Base-by-base conservation (phyloP, 37 sponge, comb jelly and placozoan species). In the Bolinopsis microptera region DNA sequence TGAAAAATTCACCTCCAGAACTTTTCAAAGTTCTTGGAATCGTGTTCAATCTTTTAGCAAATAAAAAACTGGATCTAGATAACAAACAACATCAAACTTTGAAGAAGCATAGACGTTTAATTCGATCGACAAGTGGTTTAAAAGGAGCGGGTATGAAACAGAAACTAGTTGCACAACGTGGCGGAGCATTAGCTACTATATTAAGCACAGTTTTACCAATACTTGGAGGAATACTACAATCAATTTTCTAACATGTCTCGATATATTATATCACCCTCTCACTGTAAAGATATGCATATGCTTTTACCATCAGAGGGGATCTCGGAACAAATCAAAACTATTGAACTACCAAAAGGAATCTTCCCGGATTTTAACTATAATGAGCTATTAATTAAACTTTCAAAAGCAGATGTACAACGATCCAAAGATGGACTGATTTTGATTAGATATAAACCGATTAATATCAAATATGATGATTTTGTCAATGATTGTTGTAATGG, bases 201-300 rank as follows among this genome's bases (percentile, higher is more conserved):
- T 70, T 70, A 30, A 70, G 28, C n/a, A 70, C 74, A 70, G 74
- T 70, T 23, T 24, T 70, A 70, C 74, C 74, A 24, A 70, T 70
- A 3, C 5, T 70, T 9, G 74, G 74, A 2, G 74, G 74, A 70
- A 3, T 70, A 70, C 2, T 70, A 23, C 23, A 70, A 70, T 25
- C 74, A 25, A 30, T 70, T 70, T 23, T 70, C 26, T 70, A 70
- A 61, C n/a, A 70, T 70, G 74, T 70, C 74, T 23, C 74, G 74
- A 70, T n/a, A n/a, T n/a, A n/a, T n/a, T n/a, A n/a, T n/a, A n/a
- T n/a, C n/a, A n/a, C n/a, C n/a, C n/a, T n/a, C n/a, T n/a, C n/a
- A n/a, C n/a, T n/a, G n/a, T n/a, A n/a, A n/a, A n/a, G n/a, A n/a
- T n/a, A n/a, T n/a, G n/a, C n/a, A n/a, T n/a, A n/a, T n/a, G n/a